Base-by-base conservation (phyloP, 2,888 invertebrate genomes). In the Strigamia maritima region DNA sequence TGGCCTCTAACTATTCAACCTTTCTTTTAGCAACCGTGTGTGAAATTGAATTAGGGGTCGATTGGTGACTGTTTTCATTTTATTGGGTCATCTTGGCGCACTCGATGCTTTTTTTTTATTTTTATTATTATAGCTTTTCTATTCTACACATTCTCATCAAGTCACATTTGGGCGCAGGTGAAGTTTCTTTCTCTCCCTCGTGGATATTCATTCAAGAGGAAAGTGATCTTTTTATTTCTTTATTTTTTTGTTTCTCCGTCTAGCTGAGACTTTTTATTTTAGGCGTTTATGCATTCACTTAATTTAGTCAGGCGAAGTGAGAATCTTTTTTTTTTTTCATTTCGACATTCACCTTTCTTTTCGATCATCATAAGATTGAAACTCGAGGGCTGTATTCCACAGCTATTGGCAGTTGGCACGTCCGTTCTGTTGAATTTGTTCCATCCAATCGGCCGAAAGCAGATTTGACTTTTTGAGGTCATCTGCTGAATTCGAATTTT, bases 61-160 rank as follows among this genome's bases (percentile, higher is more conserved):
- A 49, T 49, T 49, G 49, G 49, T 49, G 49, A 49, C 49, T 49
- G 49, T 49, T 49, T 49, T 49, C 49, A 49, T 49, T 49, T 49
- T 49, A 49, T 49, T 49, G 49, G 49, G 49, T 49, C 49, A 49
- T 49, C 49, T 14, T 49, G 7, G 7, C 14, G 16, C 16, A 19
- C 49, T 12, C 49, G 16, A 49, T 4, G 10, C 10, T 4, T 35
- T 10, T 35, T 35, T 35, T 35, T 35, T 35, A 7, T 49, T 49
- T 16, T 49, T 49, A 3, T 19, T 49, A n/a, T n/a, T n/a, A n/a
- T n/a, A n/a, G n/a, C 16, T 49, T 49, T 19, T 49, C 16, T 14
- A 7, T 49, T 16, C 49, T 4, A 49, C 49, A 49, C n/a, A 14
- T 10, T 35, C 49, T 16, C 49, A 49, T 49, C 49, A 49, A 49